Evolutionary conservation across 2,888 invertebrate species (phyloP), one percentile per base, ranked within the genome.

Genomic region (Eurytoma californica): DNA sequence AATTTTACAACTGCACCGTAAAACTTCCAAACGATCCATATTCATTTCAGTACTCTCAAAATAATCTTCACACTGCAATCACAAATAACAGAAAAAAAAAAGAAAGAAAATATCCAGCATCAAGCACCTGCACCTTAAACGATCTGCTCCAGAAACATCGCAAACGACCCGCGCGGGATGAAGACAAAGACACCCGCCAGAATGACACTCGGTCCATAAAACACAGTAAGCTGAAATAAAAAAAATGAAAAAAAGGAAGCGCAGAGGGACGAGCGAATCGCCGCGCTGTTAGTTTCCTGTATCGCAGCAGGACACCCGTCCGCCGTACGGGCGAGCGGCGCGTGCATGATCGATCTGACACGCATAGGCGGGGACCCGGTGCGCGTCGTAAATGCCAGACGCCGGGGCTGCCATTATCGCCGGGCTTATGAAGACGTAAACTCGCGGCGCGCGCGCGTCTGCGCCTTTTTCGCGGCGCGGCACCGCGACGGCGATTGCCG

Each of bases 311-410:
- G 87, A 81, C 79, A 86, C 83, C 86, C 57, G 39, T 24, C 30
- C 61, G n/a, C 9, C 24, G 18, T n/a, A 61, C 61, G 61, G 30
- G 20, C 18, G 82, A 84, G 82, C 83, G 69, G 20, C 77, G 77
- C 69, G 82, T 83, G 79, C 84, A 87, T 89, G 89, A 90, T 89
- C 87, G 89, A 90, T 89, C 88, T 89, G 89, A 88, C 89, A 86
- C 86, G 85, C 85, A 39, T 39, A 39, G 39, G 84, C 84, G 53
- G 83, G 39, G 86, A 86, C 85, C 84, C 84, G 85, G 84, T 85
- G 85, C 86, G 86, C 87, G 86, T 86, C 86, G 85, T 86, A 85
- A 84, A 82, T 79, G 77, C 73, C 77, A 69, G 75, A 80, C 78
- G 79, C 79, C 76, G 65, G 55, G 66, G 72, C 20, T 20, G n/a